phyloP scores from a whole-genome alignment of 2,888 invertebrate species.

The Bhutanitis thaidina region DNA sequence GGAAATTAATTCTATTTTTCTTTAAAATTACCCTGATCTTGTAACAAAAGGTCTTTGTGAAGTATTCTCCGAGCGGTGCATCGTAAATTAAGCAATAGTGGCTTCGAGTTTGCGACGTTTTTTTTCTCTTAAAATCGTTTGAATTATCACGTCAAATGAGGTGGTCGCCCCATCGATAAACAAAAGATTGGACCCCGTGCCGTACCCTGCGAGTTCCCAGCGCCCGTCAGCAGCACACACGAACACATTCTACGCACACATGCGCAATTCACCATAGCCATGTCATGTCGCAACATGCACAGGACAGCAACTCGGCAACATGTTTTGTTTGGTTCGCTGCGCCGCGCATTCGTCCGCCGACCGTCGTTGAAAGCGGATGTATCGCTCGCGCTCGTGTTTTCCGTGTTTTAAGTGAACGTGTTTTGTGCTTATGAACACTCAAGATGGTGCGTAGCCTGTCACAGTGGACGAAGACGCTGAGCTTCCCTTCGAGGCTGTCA shows the following conservation, averaged over 20 bases:
- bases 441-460: slow-evolving; percentile 93
- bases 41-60: slow-evolving; percentile 7
- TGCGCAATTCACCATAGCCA: slow-evolving; percentile 17
- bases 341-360: slow-evolving; percentile 59
- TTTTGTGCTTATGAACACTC: slow-evolving; percentile 70
- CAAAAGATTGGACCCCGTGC: slow-evolving; percentile 44
- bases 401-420: slow-evolving; percentile 50
- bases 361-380: slow-evolving; percentile 53
- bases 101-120: background rate
- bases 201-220: slow-evolving; percentile 42
- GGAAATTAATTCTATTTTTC: background rate
- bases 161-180: slow-evolving; percentile 49
- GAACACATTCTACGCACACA: slow-evolving; percentile 23
- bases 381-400: slow-evolving; percentile 41
- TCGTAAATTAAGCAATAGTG: slow-evolving; percentile 15
- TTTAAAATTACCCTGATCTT: slow-evolving; percentile 9
- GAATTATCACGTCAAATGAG: slow-evolving; percentile 22
- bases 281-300: slow-evolving; percentile 65
- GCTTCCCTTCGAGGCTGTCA: slow-evolving; percentile 91
- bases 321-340: slow-evolving; percentile 43
- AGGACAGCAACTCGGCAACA: slow-evolving; percentile 32
- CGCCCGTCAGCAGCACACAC: slow-evolving; percentile 27
- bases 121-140: slow-evolving; percentile 20
- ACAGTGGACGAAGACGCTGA: slow-evolving; percentile 95
- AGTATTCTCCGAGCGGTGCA: background rate